phyloP scores from a whole-genome alignment of 2,113 vertebrate species.

The Talpa occidentalis region DNA sequence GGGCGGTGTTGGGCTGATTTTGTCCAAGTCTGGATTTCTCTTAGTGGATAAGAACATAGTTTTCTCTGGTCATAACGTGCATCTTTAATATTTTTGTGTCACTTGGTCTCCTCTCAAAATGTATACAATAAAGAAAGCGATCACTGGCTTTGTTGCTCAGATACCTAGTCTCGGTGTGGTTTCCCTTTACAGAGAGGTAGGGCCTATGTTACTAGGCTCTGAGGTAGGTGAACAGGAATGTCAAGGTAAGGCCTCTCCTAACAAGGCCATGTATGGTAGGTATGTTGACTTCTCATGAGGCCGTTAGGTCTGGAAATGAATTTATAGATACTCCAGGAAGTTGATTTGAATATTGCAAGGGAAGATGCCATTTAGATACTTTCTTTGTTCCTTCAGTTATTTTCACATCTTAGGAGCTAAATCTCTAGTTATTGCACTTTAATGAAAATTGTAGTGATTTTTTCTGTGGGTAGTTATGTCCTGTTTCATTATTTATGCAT shows the following conservation, averaged over 20 bases:
- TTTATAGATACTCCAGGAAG: background rate
- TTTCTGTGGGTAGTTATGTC: background rate
- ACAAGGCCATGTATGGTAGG: background rate
- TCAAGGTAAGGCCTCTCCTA: background rate
- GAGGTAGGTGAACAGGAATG: background rate
- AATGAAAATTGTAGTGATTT: background rate
- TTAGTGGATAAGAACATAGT: background rate
- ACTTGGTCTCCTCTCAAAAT: background rate
- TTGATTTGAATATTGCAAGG: background rate
- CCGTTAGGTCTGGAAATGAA: background rate
- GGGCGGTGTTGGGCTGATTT: background rate
- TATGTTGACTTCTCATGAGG: background rate
- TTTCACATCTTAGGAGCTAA: conserved; percentile 7
- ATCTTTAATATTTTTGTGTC: background rate
- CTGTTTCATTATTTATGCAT: conserved; percentile 45
- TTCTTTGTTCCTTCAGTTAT: background rate
- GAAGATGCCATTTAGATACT: background rate
- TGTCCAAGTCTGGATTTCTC: background rate
- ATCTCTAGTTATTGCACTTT: background rate
- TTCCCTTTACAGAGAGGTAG: background rate
- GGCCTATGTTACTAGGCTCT: background rate
- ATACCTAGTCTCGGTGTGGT: background rate
- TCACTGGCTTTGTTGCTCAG: background rate
- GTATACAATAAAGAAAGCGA: background rate
- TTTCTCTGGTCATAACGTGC: background rate